Conservation (phyloP, 35 echinoderm and acorn worm genomes). For the Stichopus chloronotus region DNA sequence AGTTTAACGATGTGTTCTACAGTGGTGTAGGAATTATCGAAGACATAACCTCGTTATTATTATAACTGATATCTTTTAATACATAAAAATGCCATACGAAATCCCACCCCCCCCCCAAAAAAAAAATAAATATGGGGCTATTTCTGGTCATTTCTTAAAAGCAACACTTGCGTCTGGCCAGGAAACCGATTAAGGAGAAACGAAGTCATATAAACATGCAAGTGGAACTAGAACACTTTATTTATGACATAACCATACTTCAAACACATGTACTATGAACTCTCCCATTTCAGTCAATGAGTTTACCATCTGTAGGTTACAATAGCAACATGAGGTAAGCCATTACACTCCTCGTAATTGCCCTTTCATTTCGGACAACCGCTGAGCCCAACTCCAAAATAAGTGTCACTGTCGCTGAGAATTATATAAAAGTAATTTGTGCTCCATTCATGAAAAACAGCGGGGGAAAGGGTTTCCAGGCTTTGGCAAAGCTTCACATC, state of each 20-base stretch:
- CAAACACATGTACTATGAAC: neutral
- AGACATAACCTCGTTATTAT: no score
- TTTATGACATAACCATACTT: neutral
- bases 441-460: neutral
- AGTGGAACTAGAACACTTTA: no score
- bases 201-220: no score
- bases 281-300: neutral
- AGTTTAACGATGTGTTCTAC: no score
- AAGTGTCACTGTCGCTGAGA: slow-evolving; percentile 34
- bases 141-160: no score
- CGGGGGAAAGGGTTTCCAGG: neutral
- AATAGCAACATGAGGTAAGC: slow-evolving; percentile 9
- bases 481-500: slow-evolving; percentile 1
- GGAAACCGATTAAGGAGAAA: no score
- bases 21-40: no score
- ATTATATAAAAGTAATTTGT: slow-evolving; percentile 49
- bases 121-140: no score
- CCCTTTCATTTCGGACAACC: neutral
- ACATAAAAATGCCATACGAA: no score
- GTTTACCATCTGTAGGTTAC: neutral
- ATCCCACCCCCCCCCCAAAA: no score
- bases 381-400: slow-evolving; percentile 1
- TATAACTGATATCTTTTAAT: no score
- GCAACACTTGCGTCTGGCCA: no score
- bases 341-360: slow-evolving; percentile 22